Evolutionary conservation across 2,888 invertebrate genomes (phyloP).

Genomic region (Resseliella maxima): DNA sequence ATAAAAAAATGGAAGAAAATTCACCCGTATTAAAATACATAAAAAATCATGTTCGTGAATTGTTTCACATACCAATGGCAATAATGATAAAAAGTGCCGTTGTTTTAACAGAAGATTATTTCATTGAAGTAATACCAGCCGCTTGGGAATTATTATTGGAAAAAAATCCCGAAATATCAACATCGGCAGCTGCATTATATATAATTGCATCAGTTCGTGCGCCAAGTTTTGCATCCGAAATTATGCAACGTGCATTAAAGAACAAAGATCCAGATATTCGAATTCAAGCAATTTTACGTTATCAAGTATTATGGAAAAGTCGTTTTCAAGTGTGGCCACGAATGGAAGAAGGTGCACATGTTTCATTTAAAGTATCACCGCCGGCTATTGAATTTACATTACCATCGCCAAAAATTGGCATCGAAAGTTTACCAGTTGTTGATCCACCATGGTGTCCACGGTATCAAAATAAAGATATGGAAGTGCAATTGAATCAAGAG

Average conservation of each 20-base stretch:
- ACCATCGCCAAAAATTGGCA: slow-evolving; percentile 98
- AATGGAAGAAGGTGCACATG: slow-evolving; percentile 97
- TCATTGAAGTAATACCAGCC: slow-evolving; percentile 87
- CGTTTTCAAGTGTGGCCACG: slow-evolving; percentile 99
- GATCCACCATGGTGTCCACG: slow-evolving; percentile 99
- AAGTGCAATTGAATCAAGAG: slow-evolving; percentile 98
- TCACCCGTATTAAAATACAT: slow-evolving; percentile 83
- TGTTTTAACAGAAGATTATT: slow-evolving; percentile 87
- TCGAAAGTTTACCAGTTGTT: slow-evolving; percentile 91
- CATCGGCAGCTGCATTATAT: slow-evolving; percentile 88
- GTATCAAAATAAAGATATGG: slow-evolving; percentile 98
- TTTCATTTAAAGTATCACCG: slow-evolving; percentile 97
- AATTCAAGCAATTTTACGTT: slow-evolving; percentile 85
- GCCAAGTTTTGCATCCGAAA: slow-evolving; percentile 86
- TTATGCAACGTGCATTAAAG: slow-evolving; percentile 89
- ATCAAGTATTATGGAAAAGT: slow-evolving; percentile 95
- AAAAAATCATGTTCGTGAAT: slow-evolving; percentile 82
- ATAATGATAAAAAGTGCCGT: slow-evolving; percentile 90
- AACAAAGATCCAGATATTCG: slow-evolving; percentile 85
- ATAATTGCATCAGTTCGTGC: slow-evolving; percentile 93
- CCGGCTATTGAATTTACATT: slow-evolving; percentile 99
- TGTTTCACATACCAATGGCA: slow-evolving; percentile 90
- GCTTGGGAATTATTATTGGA: slow-evolving; percentile 97
- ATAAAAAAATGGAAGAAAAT: slow-evolving; percentile 68
- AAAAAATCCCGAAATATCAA: slow-evolving; percentile 79